Evolutionary conservation across 2,888 invertebrate genomes (phyloP), one percentile per base, ranked within the genome.

Genomic region (Megastigmus dorsalis): DNA sequence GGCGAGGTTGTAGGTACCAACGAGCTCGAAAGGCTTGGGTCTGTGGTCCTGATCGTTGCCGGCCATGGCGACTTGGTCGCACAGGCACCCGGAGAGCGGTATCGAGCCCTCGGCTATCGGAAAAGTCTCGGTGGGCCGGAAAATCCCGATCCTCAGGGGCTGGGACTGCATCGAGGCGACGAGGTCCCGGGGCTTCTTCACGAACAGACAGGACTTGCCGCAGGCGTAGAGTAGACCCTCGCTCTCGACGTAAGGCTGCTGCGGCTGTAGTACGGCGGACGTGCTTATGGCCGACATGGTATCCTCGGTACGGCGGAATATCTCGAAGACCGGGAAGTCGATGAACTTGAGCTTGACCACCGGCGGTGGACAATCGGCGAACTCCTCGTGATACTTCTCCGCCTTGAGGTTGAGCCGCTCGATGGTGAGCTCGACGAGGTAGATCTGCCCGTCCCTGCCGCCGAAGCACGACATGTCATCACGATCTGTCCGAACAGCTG

Each of bases 61-160:
- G 2, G 82, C 79, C 86, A 88, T 86, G 3, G 84, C 81, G 13
- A 87, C 79, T 71, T 87, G 87, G 45, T 87, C 84, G 76, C 88
- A 88, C 1, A 86, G 73, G 68, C 88, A 88, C 2, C 86, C 87
- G 3, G 81, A 79, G 36, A 88, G 66, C 2, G 79, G 78, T 3
- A 86, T 67, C 38, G 83, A 78, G 15, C 83, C 79, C 69, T 87
- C 84, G 9, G 85, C 87, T n/a, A 82, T 80, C 36, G 87, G 86
- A 79, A 82, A 88, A 68, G 83, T 85, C 68, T 88, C 87, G 10
- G 82, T 83, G 3, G 62, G 28, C 43, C 86, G 82, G 75, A 86
- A 87, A 28, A 87, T 79, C 2, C 86, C 86, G 65, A 86, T 80
- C 75, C 78, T 83, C 18, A 86, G 26, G 3, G 80, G 81, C 23